These are phyloP conservation scores for Mythimna lalbum DNA, from an alignment of 2,888 invertebrate species.

Conservation along the genomic window DNA sequence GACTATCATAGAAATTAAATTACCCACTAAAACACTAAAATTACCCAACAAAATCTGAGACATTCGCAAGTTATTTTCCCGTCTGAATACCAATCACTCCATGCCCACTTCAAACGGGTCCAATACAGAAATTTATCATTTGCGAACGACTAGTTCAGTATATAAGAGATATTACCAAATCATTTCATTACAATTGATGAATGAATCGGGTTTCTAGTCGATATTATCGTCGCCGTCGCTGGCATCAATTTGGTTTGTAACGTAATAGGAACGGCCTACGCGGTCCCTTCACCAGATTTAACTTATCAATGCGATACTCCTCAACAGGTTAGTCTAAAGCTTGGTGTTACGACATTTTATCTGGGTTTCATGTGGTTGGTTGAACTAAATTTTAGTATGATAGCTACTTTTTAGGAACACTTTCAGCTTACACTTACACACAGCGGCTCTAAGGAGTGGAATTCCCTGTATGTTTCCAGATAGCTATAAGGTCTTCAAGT, in stretches of 20 bases:
- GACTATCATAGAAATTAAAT: too few relatives aligned
- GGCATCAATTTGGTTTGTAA: constrained; percentile 63
- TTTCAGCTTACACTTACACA: too few relatives aligned
- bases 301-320: constrained; percentile 56
- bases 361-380: not conserved
- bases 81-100: constrained; percentile 50
- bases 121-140: constrained; percentile 56
- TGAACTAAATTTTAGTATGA: not conserved
- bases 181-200: constrained; percentile 67
- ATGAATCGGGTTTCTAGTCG: constrained; percentile 64
- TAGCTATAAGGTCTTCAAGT: too few relatives aligned
- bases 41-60: constrained; percentile 17
- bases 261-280: constrained; percentile 67
- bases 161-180: constrained; percentile 59
- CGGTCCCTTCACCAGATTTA: constrained; percentile 68
- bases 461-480: too few relatives aligned
- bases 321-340: constrained; percentile 48
- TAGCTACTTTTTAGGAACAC: too few relatives aligned
- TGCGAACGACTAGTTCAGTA: constrained; percentile 35
- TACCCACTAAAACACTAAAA: constrained; percentile 8
- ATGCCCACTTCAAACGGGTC: constrained; percentile 46
- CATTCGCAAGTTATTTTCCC: constrained; percentile 34
- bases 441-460: too few relatives aligned
- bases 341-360: constrained; percentile 34
- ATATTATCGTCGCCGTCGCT: constrained; percentile 62